Conservation (phyloP, 2,797 vertebrate species). For the Paratrypauchen microcephalus region DNA sequence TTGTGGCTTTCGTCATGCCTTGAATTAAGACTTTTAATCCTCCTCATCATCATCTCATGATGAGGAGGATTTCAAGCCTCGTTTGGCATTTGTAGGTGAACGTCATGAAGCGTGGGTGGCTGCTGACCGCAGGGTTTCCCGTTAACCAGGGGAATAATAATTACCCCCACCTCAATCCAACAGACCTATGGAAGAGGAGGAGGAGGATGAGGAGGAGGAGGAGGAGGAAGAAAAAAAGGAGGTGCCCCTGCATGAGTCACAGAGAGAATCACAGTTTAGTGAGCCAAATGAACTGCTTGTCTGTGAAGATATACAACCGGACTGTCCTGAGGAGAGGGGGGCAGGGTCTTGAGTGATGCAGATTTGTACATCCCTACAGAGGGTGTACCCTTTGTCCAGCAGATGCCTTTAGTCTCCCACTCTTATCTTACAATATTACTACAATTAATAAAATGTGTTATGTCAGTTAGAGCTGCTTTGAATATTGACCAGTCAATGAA, state of each 20-base stretch:
- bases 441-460: neutral
- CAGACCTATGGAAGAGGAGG: slow-evolving; percentile 13
- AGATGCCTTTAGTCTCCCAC: neutral
- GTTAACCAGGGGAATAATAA: slow-evolving; percentile 60
- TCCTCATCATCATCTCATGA: slow-evolving; percentile 35
- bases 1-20: slow-evolving; percentile 14
- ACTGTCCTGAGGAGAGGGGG: slow-evolving; percentile 26
- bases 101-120: slow-evolving; percentile 56
- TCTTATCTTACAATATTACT: neutral
- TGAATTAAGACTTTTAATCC: slow-evolving; percentile 52
- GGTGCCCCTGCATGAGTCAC: slow-evolving; percentile 56
- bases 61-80: slow-evolving; percentile 54
- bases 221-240: neutral
- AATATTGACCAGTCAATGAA: too few relatives aligned
- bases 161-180: slow-evolving; percentile 48
- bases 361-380: neutral
- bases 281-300: slow-evolving; percentile 50
- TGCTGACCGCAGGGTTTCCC: slow-evolving; percentile 59
- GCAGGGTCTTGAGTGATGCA: slow-evolving; percentile 19
- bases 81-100: slow-evolving; percentile 57
- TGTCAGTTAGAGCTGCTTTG: too few relatives aligned
- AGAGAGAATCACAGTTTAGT: slow-evolving; percentile 24
- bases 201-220: neutral
- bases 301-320: slow-evolving; percentile 50
- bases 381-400: neutral